A percentile compares a stretch with the other conserved stretches of the same genome.
These are phyloP conservation scores for Conus canariensis DNA, from an alignment of 2,888 invertebrate genomes.

Conservation along the genomic window DNA sequence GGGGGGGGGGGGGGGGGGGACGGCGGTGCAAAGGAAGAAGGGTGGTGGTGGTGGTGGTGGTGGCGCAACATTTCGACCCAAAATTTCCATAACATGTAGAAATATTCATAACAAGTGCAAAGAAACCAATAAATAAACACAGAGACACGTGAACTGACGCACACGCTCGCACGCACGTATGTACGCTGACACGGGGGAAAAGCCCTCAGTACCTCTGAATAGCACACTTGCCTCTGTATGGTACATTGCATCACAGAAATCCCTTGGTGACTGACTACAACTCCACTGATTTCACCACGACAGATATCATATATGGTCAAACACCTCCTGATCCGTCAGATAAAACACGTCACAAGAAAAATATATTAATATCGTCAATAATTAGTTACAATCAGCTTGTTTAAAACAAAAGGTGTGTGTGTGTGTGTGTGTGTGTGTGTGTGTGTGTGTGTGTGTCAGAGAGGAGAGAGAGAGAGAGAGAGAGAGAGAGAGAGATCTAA, in stretches of 20 bases:
- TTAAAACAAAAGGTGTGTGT: background rate
- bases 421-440: too few relatives aligned
- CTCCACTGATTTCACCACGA: background rate
- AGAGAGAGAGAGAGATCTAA: background rate
- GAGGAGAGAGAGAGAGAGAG: constrained; percentile 5
- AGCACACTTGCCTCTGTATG: background rate
- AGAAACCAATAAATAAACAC: background rate
- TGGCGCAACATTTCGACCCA: too few relatives aligned
- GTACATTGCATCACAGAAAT: constrained; percentile 9
- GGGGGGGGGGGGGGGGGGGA: background rate
- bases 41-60: too few relatives aligned
- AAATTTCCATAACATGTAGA: too few relatives aligned
- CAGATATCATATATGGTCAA: background rate
- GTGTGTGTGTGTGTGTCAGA: background rate
- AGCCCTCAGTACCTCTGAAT: background rate
- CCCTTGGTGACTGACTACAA: background rate
- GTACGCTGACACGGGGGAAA: background rate
- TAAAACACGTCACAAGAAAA: background rate
- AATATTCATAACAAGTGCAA: background rate
- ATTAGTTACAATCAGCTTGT: background rate
- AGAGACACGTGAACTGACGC: background rate
- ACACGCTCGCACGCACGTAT: background rate
- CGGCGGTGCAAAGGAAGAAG: background rate
- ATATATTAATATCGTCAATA: background rate
- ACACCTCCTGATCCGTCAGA: too few relatives aligned